These are phyloP conservation scores for Sarcophaga carnaria DNA, from an alignment of 2,888 invertebrate genomes.

Conservation along the genomic window DNA sequence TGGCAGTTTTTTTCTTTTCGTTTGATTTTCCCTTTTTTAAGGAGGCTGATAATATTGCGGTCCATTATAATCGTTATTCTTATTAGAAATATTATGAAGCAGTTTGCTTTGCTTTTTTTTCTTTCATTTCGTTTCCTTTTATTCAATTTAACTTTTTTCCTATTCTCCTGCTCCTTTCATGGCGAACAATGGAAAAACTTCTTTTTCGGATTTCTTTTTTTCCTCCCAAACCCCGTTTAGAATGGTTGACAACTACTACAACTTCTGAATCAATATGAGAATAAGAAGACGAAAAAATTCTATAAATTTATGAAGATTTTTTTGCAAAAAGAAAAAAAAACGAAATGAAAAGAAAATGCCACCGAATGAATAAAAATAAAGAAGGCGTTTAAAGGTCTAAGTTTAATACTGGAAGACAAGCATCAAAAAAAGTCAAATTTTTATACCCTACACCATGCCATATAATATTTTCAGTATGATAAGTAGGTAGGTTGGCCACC, in stretches of 20 bases:
- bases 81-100: constrained; percentile 32
- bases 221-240: too few relatives aligned
- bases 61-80: constrained; percentile 47
- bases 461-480: too few relatives aligned
- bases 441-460: too few relatives aligned
- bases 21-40: background rate
- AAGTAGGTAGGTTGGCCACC: too few relatives aligned
- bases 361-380: too few relatives aligned
- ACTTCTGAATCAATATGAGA: background rate
- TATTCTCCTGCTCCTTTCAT: background rate
- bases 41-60: constrained; percentile 5
- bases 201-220: background rate
- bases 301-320: background rate
- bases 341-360: background rate
- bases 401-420: too few relatives aligned
- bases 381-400: too few relatives aligned
- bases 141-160: background rate
- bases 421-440: too few relatives aligned
- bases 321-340: constrained; percentile 18
- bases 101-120: background rate
- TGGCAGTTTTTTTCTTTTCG: constrained; percentile 19
- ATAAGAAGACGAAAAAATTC: too few relatives aligned
- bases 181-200: constrained; percentile 36
- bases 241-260: constrained; percentile 40
- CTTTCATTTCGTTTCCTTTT: too few relatives aligned